Evolutionary conservation across 2,797 vertebrate species (phyloP).

Genomic region (Selene dorsalis): DNA sequence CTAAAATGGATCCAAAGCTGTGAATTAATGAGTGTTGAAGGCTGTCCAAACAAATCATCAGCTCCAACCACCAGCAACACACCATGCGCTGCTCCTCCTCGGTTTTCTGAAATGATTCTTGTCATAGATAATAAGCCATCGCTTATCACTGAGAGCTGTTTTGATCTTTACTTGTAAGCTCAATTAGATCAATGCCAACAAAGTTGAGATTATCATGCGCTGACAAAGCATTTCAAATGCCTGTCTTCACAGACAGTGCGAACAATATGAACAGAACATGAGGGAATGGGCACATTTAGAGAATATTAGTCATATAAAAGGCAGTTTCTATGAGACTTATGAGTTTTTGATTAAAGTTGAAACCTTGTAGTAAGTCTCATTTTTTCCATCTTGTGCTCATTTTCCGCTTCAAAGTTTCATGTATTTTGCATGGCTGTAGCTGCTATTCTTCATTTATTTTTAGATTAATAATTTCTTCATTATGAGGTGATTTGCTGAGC

Average conservation of each 20-base stretch:
- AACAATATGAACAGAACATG: not conserved
- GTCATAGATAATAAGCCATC: conserved; percentile 47
- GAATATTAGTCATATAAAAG: not conserved
- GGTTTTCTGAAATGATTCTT: conserved; percentile 41
- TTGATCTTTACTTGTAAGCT: conserved; percentile 33
- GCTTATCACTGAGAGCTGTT: conserved; percentile 32
- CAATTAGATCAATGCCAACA: conserved; percentile 34
- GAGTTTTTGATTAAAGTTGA: conserved; percentile 26
- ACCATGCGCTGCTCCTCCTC: conserved; percentile 33
- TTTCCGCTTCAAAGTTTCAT: not conserved
- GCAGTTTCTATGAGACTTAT: conserved; percentile 1
- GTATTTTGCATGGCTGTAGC: not conserved
- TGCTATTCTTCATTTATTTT: conserved; percentile 17
- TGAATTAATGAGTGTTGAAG: conserved; percentile 29
- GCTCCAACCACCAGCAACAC: conserved; percentile 36
- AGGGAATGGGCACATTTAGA: conserved; percentile 1
- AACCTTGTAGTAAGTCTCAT: conserved; percentile 1
- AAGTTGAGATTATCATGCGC: conserved; percentile 33
- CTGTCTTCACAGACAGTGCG: conserved; percentile 7
- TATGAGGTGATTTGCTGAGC: conserved; percentile 8
- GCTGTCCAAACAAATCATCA: conserved; percentile 46
- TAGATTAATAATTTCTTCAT: conserved; percentile 25
- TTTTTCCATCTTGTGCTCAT: conserved; percentile 39
- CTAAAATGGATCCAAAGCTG: conserved; percentile 12
- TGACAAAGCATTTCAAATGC: conserved; percentile 25